Conservation (phyloP, 2,888 invertebrate genomes). For the Drosophila planitibia region DNA sequence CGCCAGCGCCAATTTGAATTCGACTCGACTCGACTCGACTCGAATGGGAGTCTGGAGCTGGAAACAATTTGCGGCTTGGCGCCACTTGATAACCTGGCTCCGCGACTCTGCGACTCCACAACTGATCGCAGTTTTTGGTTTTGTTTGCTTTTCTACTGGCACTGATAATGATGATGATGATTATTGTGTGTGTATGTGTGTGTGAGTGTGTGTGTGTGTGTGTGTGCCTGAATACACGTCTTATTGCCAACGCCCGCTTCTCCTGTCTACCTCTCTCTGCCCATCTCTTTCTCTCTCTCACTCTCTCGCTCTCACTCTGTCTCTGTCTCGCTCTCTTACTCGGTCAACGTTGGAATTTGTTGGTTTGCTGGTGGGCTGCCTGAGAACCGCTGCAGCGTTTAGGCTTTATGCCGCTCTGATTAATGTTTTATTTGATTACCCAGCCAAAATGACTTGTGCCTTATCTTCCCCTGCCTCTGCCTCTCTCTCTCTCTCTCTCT, state of each 20-base stretch:
- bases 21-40: slow-evolving; percentile 31
- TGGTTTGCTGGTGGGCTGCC: slow-evolving; percentile 40
- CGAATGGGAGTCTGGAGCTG: slow-evolving; percentile 43
- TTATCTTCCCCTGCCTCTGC: slow-evolving; percentile 11
- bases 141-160: slow-evolving; percentile 59
- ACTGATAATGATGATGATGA: slow-evolving; percentile 79
- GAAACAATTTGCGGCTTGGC: slow-evolving; percentile 82
- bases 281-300: not conserved
- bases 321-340: not conserved
- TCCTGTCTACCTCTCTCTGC: not conserved
- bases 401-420: slow-evolving; percentile 72
- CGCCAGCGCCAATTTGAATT: slow-evolving; percentile 82
- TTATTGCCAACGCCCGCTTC: slow-evolving; percentile 12
- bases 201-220: not conserved
- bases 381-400: slow-evolving; percentile 60
- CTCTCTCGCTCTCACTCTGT: not conserved
- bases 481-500: slow-evolving; percentile 12
- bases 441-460: slow-evolving; percentile 57
- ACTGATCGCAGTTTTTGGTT: slow-evolving; percentile 33
- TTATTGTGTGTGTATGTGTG: slow-evolving; percentile 55
- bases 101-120: slow-evolving; percentile 20
- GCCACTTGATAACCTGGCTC: slow-evolving; percentile 81
- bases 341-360: slow-evolving; percentile 5
- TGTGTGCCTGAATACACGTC: slow-evolving; percentile 2
- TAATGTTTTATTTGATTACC: slow-evolving; percentile 81